Percentiles rank a stretch among this genome's conserved stretches.
These are phyloP conservation scores for Allophyes oxyacanthae DNA, from an alignment of 2,888 invertebrate species.

Conservation along the genomic window DNA sequence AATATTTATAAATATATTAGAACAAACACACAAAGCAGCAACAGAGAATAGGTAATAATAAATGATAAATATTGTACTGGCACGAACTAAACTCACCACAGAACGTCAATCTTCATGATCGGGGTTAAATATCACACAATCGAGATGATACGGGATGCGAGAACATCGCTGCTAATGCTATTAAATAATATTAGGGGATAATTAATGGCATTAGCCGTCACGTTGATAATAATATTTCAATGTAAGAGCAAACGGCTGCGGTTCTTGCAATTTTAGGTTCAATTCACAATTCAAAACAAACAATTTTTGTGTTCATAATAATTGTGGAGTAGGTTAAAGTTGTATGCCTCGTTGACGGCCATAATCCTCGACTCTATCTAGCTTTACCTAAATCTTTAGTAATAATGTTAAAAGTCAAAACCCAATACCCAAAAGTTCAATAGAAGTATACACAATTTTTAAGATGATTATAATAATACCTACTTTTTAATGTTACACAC, in stretches of 20 bases:
- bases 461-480: background rate
- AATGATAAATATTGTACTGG: slow-evolving; percentile 23
- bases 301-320: too few relatives aligned
- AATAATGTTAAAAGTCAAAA: too few relatives aligned
- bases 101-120: slow-evolving; percentile 81
- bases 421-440: too few relatives aligned
- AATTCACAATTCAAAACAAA: too few relatives aligned
- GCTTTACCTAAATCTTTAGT: too few relatives aligned
- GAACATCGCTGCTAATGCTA: slow-evolving; percentile 38
- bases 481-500: background rate
- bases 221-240: background rate
- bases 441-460: background rate
- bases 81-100: slow-evolving; percentile 42
- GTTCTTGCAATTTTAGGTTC: too few relatives aligned
- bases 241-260: too few relatives aligned
- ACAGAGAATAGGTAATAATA: slow-evolving; percentile 26
- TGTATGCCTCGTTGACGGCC: too few relatives aligned
- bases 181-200: slow-evolving; percentile 23
- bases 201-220: slow-evolving; percentile 27
- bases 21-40: slow-evolving; percentile 7
- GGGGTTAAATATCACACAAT: slow-evolving; percentile 56
- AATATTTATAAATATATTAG: background rate
- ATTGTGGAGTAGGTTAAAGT: too few relatives aligned
- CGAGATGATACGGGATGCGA: slow-evolving; percentile 81
- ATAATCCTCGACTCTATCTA: too few relatives aligned